Conservation (phyloP, 2,797 vertebrate genomes). For the Echiichthys vipera region DNA sequence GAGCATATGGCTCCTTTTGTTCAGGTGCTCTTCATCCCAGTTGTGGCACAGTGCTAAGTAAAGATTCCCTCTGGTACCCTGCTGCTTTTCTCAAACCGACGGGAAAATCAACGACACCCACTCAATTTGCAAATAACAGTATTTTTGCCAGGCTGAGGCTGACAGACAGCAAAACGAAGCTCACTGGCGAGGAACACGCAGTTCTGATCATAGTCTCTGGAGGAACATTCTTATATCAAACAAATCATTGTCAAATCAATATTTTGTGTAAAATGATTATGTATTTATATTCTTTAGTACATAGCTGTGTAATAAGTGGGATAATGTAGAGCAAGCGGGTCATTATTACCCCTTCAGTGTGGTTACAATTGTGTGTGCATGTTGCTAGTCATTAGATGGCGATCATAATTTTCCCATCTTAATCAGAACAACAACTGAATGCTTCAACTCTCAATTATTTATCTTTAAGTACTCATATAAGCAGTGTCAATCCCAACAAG, state of each 20-base stretch:
- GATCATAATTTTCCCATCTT: not conserved
- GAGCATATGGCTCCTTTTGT: constrained; percentile 62
- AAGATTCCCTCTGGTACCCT: constrained; percentile 65
- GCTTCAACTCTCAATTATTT: not conserved
- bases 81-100: constrained; percentile 67
- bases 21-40: constrained; percentile 56
- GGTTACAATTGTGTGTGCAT: not conserved
- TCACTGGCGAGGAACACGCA: constrained; percentile 35
- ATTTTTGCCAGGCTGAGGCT: constrained; percentile 67
- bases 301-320: no score
- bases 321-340: no score
- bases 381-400: not conserved
- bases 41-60: constrained; percentile 64
- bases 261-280: no score
- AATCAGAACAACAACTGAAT: not conserved
- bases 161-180: constrained; percentile 57
- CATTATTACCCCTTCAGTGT: not conserved
- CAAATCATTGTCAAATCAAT: no score
- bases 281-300: no score
- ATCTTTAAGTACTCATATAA: constrained; percentile 2
- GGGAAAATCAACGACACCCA: constrained; percentile 76
- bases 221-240: no score
- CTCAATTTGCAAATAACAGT: constrained; percentile 79
- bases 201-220: no score
- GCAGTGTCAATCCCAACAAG: not conserved